Evolutionary conservation across 2,888 invertebrate genomes (phyloP), one percentile per base, ranked within the genome.

Genomic region (Calliopum simillimum): DNA sequence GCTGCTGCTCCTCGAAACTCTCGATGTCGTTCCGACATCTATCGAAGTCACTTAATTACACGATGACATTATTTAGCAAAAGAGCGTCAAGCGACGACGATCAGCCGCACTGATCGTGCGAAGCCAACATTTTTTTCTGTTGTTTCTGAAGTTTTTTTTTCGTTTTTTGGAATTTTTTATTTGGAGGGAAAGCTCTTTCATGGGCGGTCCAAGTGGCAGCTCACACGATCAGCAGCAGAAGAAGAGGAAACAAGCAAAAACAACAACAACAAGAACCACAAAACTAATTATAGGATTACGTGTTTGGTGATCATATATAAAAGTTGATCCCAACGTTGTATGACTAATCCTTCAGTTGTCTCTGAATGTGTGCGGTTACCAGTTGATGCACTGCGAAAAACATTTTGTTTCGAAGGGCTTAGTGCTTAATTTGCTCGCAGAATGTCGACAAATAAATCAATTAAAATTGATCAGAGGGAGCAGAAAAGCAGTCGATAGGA

Each of bases 221-320:
- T 49, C 51, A 19, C 33, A 46, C 16, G 19, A 41, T 19, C 21
- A 55, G 13, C n/a, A 55, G 19, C 55, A 5, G 11, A 3, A 14
- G 13, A 49, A 19, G 33, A 5, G 1, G 8, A 33, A 33, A 33
- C 33, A 25, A n/a, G 25, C 25, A 33, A 33, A 5, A 33, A 33
- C 33, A 33, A 33, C 33, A 33, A 33, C 4, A 33, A 33, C n/a
- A 13, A 46, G 23, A 61, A 6, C 43, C 53, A 55, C 49, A 23
- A 14, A 56, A 70, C 76, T 76, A 76, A 76, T 76, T 76, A 72
- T 74, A 56, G 75, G 76, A 74, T 76, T 74, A 76, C 75, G 76
- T 75, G 75, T 68, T 72, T 71, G 68, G 68, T 56, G 63, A 70
- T 67, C 67, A 73, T 74, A 71, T 71, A 68, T 53, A 56, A 19